Base-by-base conservation (phyloP, 1,140 invertebrate genomes). In the Melipona quadrifasciata region DNA sequence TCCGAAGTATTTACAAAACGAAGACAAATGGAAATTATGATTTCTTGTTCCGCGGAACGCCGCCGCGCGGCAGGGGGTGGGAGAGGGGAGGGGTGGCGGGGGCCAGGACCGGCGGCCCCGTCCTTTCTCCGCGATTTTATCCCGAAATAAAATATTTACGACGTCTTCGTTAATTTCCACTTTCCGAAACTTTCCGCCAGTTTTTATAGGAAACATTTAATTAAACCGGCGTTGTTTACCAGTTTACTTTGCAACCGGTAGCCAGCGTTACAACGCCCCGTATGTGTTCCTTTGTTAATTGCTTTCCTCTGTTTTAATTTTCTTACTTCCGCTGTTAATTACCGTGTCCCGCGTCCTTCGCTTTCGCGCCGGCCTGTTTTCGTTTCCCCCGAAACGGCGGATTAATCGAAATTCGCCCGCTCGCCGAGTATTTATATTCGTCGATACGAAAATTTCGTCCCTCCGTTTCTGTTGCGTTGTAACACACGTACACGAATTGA, bases 1-100 rank as follows among this genome's bases (percentile, higher is more conserved):
- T 80, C 82, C 77, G 34, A 84, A 80, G 47, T 84, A 84, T 84
- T 84, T 84, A 84, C 82, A 78, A 73, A 84, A 80, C 76, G 77
- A 84, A 84, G 82, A 84, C 77, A 84, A 84, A 84, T 84, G 82
- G 77, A 84, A 80, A 84, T 84, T 84, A 84, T 84, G 82, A 80
- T 84, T 84, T 84, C 82, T 84, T 80, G 82, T 84, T 84, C 39
- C 77, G 31, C 21, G 47, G 67, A 39, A 67, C 51, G 68, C 64
- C 75, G 65, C 27, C 75, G 65, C 39, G 77, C n/a, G 16, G 71
- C 27, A 57, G 8, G 57, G 16, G 6, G 34, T 0, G 5, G 14
- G 24, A 27, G 57, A 8, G 21, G n/a, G 24, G 17, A 12, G 24
- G 55, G 57, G 12, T 11, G 61, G 16, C 8, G 34, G n/a, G 27